Percentiles rank a stretch among this genome's conserved stretches.
Conservation (phyloP, 2,797 vertebrate genomes). For the Lophotriccus pileatus region DNA sequence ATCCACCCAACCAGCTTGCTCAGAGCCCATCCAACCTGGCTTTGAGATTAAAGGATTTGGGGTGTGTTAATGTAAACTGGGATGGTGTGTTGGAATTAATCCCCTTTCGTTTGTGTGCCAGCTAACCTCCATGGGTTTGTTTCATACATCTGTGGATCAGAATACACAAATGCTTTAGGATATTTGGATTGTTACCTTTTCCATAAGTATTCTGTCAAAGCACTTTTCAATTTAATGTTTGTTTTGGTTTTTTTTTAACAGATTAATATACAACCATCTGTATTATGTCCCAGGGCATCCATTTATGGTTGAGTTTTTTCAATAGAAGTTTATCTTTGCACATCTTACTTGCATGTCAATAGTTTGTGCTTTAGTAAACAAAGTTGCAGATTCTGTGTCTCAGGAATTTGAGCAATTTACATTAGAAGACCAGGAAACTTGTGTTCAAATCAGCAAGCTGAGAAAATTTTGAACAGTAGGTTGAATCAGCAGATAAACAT, state of each 20-base stretch:
- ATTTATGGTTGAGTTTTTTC: neutral
- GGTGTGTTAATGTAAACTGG: neutral
- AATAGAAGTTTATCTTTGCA: neutral
- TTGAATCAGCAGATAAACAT: neutral
- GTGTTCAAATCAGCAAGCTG: neutral
- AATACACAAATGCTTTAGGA: neutral
- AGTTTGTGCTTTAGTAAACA: neutral
- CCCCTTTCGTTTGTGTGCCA: neutral
- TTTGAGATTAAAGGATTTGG: neutral
- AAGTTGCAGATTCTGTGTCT: neutral
- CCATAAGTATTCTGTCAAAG: neutral
- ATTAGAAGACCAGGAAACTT: neutral
- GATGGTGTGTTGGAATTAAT: neutral
- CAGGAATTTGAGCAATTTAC: neutral
- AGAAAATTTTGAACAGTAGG: neutral
- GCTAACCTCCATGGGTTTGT: rapidly evolving
- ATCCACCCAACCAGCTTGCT: neutral
- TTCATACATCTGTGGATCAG: neutral
- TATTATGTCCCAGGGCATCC: neutral
- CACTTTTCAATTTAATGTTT: neutral
- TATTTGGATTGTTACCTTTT: neutral
- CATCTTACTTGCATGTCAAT: neutral
- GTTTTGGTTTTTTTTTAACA: neutral
- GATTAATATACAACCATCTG: neutral
- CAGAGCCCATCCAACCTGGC: neutral